Evolutionary conservation across 2,888 invertebrate species (phyloP).

Genomic region (Apocheima hispidaria): DNA sequence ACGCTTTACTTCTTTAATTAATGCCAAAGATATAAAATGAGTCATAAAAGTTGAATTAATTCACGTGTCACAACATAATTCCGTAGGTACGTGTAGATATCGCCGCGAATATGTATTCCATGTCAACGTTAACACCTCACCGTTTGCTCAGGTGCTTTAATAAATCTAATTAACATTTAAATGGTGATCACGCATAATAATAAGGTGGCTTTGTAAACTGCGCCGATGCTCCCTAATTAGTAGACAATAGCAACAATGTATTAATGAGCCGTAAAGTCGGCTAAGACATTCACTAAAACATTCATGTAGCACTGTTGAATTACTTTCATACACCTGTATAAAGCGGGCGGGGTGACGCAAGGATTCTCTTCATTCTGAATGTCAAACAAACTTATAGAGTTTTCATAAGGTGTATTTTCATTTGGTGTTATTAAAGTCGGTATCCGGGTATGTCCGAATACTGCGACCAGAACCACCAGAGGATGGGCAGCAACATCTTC

Average conservation of each 20-base stretch:
- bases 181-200: slow-evolving; percentile 85
- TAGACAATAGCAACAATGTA: slow-evolving; percentile 73
- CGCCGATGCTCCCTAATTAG: slow-evolving; percentile 77
- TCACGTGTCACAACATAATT: slow-evolving; percentile 33
- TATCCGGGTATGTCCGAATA: too few relatives aligned
- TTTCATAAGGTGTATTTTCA: slow-evolving; percentile 16
- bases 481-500: too few relatives aligned
- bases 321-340: slow-evolving; percentile 70
- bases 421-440: neutral
- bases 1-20: neutral
- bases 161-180: slow-evolving; percentile 85
- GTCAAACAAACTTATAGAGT: slow-evolving; percentile 4
- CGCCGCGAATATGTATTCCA: slow-evolving; percentile 56
- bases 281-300: slow-evolving; percentile 64
- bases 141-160: slow-evolving; percentile 78
- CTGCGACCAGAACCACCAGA: too few relatives aligned
- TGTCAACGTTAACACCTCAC: slow-evolving; percentile 49
- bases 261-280: slow-evolving; percentile 70
- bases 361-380: slow-evolving; percentile 13
- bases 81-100: slow-evolving; percentile 46
- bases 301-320: slow-evolving; percentile 56
- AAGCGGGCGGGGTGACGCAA: slow-evolving; percentile 57
- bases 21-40: slow-evolving; percentile 36
- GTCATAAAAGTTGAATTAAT: slow-evolving; percentile 54
- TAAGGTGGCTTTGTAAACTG: slow-evolving; percentile 78